Percentiles rank a stretch among this genome's conserved stretches.
These are phyloP conservation scores for Cossypha polioptera DNA, from an alignment of 2,797 vertebrate genomes.

Conservation along the genomic window DNA sequence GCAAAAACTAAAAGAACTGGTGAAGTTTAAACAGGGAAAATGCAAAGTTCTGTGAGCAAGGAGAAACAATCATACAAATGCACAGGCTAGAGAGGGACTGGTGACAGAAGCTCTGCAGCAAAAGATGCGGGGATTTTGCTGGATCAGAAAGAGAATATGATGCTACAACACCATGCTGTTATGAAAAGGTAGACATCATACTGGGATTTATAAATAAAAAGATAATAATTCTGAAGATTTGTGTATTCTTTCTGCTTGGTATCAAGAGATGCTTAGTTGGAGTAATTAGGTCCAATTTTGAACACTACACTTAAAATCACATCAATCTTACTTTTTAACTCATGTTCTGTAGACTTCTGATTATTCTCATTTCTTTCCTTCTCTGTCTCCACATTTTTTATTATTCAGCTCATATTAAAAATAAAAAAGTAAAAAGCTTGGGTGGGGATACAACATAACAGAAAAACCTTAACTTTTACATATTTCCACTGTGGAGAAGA, in stretches of 20 bases:
- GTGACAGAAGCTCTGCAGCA: neutral
- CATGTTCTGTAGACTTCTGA: neutral
- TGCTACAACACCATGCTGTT: neutral
- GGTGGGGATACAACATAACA: neutral
- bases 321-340: neutral
- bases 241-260: neutral
- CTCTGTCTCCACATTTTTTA: neutral
- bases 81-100: neutral
- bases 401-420: neutral
- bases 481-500: neutral
- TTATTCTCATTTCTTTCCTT: neutral
- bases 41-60: neutral
- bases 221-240: neutral
- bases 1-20: neutral
- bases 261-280: neutral
- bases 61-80: neutral
- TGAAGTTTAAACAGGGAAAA: neutral
- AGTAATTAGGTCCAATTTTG: neutral
- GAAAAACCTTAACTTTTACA: neutral
- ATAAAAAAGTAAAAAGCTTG: rapidly evolving
- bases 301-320: neutral
- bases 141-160: neutral
- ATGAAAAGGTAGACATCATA: neutral
- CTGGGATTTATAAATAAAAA: neutral
- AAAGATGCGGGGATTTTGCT: neutral